Conservation (phyloP, 2,113 vertebrate species). For the Eurypyga helias region DNA sequence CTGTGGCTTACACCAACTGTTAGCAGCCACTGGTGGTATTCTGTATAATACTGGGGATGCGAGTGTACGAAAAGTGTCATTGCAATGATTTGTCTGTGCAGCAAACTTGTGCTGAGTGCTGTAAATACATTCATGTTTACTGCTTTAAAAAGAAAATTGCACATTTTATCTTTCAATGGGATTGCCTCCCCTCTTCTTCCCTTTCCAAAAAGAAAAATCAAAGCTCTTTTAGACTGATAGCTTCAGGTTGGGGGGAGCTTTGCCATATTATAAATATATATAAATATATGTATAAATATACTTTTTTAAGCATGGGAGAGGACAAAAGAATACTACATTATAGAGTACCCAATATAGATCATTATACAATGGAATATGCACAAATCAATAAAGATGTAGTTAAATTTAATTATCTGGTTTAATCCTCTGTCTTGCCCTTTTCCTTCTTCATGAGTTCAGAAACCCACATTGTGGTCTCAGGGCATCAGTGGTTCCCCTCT, state of each 20-base stretch:
- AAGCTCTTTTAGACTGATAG: constrained; percentile 69
- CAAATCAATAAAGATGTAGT: constrained; percentile 79
- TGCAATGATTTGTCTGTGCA: constrained; percentile 66
- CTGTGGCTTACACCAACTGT: constrained; percentile 40
- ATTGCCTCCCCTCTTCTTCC: constrained; percentile 62
- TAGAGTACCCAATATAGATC: constrained; percentile 68
- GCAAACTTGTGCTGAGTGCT: constrained; percentile 72
- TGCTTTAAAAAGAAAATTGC: constrained; percentile 78
- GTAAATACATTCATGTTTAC: constrained; percentile 80
- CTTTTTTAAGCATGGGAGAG: constrained; percentile 81
- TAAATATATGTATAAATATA: constrained; percentile 80
- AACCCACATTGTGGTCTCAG: neutral
- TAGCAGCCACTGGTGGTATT: constrained; percentile 46
- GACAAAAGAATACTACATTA: constrained; percentile 70
- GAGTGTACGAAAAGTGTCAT: constrained; percentile 60
- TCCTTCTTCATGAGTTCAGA: constrained; percentile 49
- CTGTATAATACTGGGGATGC: constrained; percentile 66
- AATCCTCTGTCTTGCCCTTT: constrained; percentile 57
- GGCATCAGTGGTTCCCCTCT: neutral
- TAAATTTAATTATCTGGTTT: constrained; percentile 64
- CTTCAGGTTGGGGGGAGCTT: constrained; percentile 68
- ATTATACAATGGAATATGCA: constrained; percentile 78
- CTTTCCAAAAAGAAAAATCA: constrained; percentile 56
- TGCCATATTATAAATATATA: constrained; percentile 77
- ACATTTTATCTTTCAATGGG: constrained; percentile 77